phyloP scores from a whole-genome alignment of 2,888 invertebrate genomes.

The Cylloceria caligata region DNA sequence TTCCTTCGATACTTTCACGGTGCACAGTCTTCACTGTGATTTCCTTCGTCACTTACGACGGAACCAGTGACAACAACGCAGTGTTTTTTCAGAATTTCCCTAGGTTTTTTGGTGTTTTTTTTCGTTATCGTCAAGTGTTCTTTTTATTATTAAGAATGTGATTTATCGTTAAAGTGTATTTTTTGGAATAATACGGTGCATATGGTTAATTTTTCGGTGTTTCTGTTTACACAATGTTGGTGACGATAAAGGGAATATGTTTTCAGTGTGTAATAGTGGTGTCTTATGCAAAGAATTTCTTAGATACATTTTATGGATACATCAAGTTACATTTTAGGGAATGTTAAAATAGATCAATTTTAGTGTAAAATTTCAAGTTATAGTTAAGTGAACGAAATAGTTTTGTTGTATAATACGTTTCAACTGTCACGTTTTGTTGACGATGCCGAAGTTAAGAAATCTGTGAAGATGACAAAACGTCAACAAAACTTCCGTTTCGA shows the following conservation, averaged over 20 bases:
- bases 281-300: not conserved
- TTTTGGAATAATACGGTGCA: not conserved
- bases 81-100: slow-evolving; percentile 13
- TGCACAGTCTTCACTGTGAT: slow-evolving; percentile 22
- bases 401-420: not conserved
- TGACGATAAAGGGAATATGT: slow-evolving; percentile 18
- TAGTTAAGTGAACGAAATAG: not conserved
- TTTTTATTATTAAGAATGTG: not conserved
- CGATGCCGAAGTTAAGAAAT: not conserved
- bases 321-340: too few species aligned
- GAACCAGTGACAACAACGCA: slow-evolving; percentile 11
- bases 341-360: not conserved
- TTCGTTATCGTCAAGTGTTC: slow-evolving; percentile 2
- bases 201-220: slow-evolving; percentile 3
- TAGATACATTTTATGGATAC: not conserved
- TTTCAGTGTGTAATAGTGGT: slow-evolving; percentile 33
- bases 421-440: not conserved
- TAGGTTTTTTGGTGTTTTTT: not conserved
- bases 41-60: slow-evolving; percentile 39
- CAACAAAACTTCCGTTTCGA: slow-evolving; percentile 73
- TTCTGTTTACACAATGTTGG: not conserved
- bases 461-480: slow-evolving; percentile 56
- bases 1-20: slow-evolving; percentile 59
- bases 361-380: not conserved
- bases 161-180: not conserved